A percentile compares a stretch with the other conserved stretches of the same genome.
These are phyloP conservation scores for Andrena cerasifolii DNA, from an alignment of 1,140 invertebrate species.

Conservation along the genomic window DNA sequence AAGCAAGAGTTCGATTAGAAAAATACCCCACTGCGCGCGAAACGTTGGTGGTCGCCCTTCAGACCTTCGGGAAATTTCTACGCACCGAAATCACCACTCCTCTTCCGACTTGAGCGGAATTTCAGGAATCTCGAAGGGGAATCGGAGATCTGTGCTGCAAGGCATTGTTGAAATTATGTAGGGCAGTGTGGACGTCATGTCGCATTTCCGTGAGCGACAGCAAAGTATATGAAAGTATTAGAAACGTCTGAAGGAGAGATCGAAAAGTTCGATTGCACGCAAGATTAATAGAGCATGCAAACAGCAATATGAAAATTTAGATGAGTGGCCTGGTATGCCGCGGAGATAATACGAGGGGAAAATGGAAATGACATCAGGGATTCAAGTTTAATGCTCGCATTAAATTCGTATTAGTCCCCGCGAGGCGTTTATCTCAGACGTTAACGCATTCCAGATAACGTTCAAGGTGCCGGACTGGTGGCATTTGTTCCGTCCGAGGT, in stretches of 20 bases:
- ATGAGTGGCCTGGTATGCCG: conserved; percentile 21
- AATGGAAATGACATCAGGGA: conserved; percentile 47
- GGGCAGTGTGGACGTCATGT: background rate
- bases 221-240: background rate
- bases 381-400: conserved; percentile 34
- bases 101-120: too few relatives aligned
- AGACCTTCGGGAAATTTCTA: background rate
- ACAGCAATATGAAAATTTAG: conserved; percentile 39
- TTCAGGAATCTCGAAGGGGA: too few relatives aligned
- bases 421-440: background rate
- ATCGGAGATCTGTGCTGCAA: too few relatives aligned
- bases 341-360: conserved; percentile 1
- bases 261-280: conserved; percentile 36
- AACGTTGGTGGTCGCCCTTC: too few relatives aligned
- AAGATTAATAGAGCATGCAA: conserved; percentile 42
- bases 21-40: background rate
- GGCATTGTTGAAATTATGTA: conserved; percentile 5
- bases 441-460: conserved; percentile 25
- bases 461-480: background rate
- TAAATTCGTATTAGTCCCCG: conserved; percentile 29
- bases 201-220: background rate
- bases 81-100: too few relatives aligned
- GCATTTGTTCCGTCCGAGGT: conserved; percentile 9
- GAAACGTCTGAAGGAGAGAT: conserved; percentile 29
- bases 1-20: background rate